A percentile compares a stretch with the other conserved stretches of the same genome.
These are phyloP conservation scores for Callithrix jacchus DNA, from an alignment of 2,113 vertebrate species.

Conservation along the genomic window DNA sequence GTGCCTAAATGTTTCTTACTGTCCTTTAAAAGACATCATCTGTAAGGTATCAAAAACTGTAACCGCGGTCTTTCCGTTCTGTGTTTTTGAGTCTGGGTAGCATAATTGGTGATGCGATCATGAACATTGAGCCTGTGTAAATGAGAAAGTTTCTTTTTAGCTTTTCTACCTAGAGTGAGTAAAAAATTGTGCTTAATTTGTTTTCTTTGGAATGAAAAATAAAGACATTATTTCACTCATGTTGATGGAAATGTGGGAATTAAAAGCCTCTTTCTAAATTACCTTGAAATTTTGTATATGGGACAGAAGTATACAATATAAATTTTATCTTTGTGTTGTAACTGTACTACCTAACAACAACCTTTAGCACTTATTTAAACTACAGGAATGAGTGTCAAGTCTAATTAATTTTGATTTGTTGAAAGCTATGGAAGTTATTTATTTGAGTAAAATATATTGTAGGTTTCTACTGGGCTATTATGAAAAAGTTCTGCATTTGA, in stretches of 20 bases:
- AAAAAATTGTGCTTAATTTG: background rate
- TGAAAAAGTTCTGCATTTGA: constrained; percentile 21
- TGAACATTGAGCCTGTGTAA: background rate
- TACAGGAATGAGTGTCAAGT: background rate
- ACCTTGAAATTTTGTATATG: background rate
- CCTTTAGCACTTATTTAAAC: constrained; percentile 42
- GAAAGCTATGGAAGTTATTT: constrained; percentile 19
- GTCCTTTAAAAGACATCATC: background rate
- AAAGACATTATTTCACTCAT: background rate
- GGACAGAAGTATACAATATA: background rate
- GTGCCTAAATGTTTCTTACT: background rate
- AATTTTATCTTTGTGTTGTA: background rate
- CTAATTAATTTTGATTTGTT: constrained; percentile 61
- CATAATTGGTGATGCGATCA: background rate
- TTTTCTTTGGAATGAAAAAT: background rate
- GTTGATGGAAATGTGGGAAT: background rate
- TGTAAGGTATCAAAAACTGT: background rate
- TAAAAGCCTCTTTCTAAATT: background rate
- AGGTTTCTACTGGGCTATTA: background rate
- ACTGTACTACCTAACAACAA: background rate
- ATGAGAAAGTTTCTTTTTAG: background rate
- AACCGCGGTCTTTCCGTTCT: background rate
- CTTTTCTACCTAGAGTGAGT: background rate
- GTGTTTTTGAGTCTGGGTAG: background rate
- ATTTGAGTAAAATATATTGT: constrained; percentile 20